Evolutionary conservation across 1,140 invertebrate species (phyloP).

Genomic region (Drosophila tristis): DNA sequence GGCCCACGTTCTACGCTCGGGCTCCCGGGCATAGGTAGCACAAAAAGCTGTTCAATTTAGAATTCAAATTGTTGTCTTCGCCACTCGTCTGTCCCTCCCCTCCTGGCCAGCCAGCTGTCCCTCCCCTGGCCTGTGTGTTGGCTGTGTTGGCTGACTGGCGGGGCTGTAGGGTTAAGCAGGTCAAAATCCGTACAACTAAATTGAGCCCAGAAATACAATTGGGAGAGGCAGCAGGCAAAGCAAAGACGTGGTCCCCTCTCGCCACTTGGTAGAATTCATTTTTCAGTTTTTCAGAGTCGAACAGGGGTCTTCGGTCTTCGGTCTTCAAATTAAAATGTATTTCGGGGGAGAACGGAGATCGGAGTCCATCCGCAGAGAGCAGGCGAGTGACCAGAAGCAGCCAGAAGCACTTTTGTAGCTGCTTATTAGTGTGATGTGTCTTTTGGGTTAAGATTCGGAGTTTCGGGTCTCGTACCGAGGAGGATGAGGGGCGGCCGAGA

Average conservation of each 20-base stretch:
- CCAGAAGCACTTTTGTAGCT: constrained; percentile 80
- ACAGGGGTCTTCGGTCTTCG: constrained; percentile 19
- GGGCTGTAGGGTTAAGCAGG: constrained; percentile 78
- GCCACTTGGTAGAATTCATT: constrained; percentile 57
- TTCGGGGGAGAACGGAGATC: constrained; percentile 17
- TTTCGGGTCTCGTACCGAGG: not conserved
- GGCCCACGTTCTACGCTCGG: constrained; percentile 73
- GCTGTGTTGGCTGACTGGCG: constrained; percentile 7
- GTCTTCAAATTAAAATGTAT: constrained; percentile 78
- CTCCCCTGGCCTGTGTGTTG: constrained; percentile 8
- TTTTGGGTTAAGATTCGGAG: constrained; percentile 33
- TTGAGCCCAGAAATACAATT: constrained; percentile 80
- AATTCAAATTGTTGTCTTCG: constrained; percentile 83
- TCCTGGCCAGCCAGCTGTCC: constrained; percentile 11
- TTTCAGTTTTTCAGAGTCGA: constrained; percentile 30
- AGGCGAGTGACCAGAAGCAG: constrained; percentile 75
- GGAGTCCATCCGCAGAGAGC: constrained; percentile 22
- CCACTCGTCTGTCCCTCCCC: constrained; percentile 50
- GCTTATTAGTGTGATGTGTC: constrained; percentile 77
- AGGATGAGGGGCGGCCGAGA: constrained; percentile 19
- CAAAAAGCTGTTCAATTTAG: constrained; percentile 83
- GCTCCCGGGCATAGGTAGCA: constrained; percentile 82
- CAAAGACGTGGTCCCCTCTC: constrained; percentile 6
- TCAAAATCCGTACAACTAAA: constrained; percentile 83
- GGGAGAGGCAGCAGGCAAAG: constrained; percentile 12